Conservation (phyloP, 1,140 invertebrate species). For the Ips typographus region DNA sequence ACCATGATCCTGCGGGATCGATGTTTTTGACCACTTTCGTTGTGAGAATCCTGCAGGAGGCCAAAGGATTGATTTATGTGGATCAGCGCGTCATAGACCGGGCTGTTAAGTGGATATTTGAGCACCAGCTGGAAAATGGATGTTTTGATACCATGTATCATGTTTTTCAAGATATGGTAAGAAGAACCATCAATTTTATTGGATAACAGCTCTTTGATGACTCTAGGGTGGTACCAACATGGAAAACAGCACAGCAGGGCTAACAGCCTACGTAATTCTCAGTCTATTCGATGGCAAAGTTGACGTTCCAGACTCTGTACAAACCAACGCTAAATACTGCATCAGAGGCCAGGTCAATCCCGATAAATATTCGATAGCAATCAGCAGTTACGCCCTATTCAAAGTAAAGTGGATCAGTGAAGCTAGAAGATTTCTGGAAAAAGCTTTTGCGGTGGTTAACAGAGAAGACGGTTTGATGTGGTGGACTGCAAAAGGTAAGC, state of each 20-base stretch:
- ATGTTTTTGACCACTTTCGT: constrained; percentile 81
- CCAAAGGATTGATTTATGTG: constrained; percentile 65
- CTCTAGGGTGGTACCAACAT: constrained; percentile 60
- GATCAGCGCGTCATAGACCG: constrained; percentile 65
- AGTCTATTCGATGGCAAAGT: constrained; percentile 62
- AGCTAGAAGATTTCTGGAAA: constrained; percentile 41
- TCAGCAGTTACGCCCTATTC: constrained; percentile 63
- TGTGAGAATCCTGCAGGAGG: constrained; percentile 69
- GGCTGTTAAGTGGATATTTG: constrained; percentile 69
- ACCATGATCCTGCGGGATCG: constrained; percentile 58
- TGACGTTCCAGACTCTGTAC: constrained; percentile 50
- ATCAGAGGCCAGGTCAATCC: constrained; percentile 49
- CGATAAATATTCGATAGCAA: constrained; percentile 58
- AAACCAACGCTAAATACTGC: constrained; percentile 59
- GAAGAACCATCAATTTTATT: background rate
- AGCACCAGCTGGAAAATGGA: constrained; percentile 70
- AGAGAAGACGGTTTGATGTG: constrained; percentile 44
- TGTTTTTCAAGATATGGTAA: constrained; percentile 63
- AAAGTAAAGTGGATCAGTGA: constrained; percentile 53
- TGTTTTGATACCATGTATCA: constrained; percentile 70
- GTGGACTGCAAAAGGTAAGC: constrained; percentile 45
- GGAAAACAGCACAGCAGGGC: constrained; percentile 56
- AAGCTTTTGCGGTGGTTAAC: constrained; percentile 38
- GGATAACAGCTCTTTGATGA: background rate
- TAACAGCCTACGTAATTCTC: constrained; percentile 66